Base-by-base conservation (phyloP, 2,113 vertebrate genomes). In the Calidris pugnax region DNA sequence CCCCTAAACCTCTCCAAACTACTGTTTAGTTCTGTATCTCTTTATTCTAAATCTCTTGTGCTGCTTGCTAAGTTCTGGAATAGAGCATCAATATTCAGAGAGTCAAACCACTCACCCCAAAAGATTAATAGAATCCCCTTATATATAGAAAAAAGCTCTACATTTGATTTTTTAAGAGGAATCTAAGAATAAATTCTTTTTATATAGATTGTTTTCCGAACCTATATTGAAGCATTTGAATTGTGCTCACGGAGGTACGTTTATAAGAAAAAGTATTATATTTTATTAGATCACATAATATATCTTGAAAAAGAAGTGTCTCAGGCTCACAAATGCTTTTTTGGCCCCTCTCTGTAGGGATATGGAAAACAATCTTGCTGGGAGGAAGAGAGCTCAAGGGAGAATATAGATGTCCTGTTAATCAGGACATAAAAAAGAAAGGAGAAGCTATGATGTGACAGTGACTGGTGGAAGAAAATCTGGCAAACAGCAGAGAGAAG, bases 341-440 rank as follows among this genome's bases (percentile, higher is more conserved):
- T 90, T 93, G 73, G 69, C 45, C 73, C 21, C 48, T 91, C 37
- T 89, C 94, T 89, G 51, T 56, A 87, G 93, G 80, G 84, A 92
- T 75, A 87, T 60, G 62, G 84, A 89, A 95, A 95, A 82, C 45
- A 94, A 91, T 87, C 57, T 93, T 94, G 91, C 95, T 96, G 81
- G 53, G 81, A 97, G 89, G 83, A 95, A 92, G 76, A 89, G 64
- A 77, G 91, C 94, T 94, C 91, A 93, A 81, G 93, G 95, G 93
- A 95, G 84, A 95, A 93, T 95, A 97, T 89, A 97, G 95, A 96
- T 95, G 93, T 97, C 95, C 96, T 95, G 74, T 97, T 96, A 96
- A 96, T 94, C 94, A 97, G 95, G 91, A 94, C 94, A 93, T 92
- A 91, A 94, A 95, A 94, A 94, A 88, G 85, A 91, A 95, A 90